Evolutionary conservation across 1,140 invertebrate species (phyloP), one percentile per base, ranked within the genome.

Genomic region (Conus ventricosus): DNA sequence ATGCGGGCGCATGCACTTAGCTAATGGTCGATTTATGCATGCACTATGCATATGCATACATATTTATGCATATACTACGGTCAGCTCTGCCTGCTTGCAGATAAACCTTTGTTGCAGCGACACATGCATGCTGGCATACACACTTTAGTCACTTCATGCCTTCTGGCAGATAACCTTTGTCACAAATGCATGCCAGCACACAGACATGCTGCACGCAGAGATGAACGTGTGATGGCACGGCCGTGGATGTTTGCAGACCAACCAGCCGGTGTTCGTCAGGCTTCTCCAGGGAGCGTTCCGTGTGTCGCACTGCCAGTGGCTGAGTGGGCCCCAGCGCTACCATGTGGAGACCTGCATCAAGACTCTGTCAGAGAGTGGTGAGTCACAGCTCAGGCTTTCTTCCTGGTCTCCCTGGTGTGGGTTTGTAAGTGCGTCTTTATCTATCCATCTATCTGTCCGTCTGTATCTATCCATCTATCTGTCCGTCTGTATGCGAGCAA

Each of bases 301-400:
- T 92, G 97, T 99, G 13, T 98, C 98, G 88, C 98, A 98, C 92
- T 98, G 98, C 95, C 96, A 96, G 89, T 99, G 98, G 98, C 96
- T 99, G 60, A 97, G 96, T 88, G 96, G 98, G 81, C 96, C 97
- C 17, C 98, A 99, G 96, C 97, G 97, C 91, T 98, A 98, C 93
- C 98, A 97, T 95, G 98, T 99, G 20, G 98, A 99, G 95, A 99
- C 98, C 95, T 99, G 98, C 95, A 98, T 99, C 88, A 96, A 97
- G 92, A 99, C 98, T 0, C 96, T 99, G 53, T 97, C 98, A 55
- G 98, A 99, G 95, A 98, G 99, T 92, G 98, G 98, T 98, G 27
- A 76, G 67, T 23, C 67, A 4, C 23, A 11, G 20, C 20, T 13
- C 17, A 11, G 6, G 13, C 20, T 71, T 20, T 71, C 67, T 23